Evolutionary conservation across 2,888 invertebrate species (phyloP).

Genomic region (Leucania comma): DNA sequence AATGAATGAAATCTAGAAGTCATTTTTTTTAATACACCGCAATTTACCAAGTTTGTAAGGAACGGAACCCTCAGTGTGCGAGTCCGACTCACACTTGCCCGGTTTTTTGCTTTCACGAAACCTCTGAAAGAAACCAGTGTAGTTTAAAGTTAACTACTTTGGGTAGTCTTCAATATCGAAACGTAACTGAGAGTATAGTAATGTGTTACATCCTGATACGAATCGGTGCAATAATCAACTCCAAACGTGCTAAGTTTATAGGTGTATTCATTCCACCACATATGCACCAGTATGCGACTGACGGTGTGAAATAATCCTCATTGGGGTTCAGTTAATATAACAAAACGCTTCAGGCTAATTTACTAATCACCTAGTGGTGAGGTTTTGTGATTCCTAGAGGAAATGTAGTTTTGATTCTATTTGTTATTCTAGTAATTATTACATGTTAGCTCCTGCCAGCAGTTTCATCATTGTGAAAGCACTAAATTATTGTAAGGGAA

Average conservation of each 20-base stretch:
- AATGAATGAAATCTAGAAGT: too few species aligned
- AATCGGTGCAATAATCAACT: conserved; percentile 23
- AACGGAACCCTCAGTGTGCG: too few species aligned
- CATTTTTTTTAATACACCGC: too few species aligned
- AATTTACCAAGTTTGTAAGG: too few species aligned
- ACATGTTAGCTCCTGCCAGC: too few species aligned
- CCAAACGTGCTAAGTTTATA: conserved; percentile 7
- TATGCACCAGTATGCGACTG: background rate
- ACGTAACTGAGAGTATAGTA: background rate
- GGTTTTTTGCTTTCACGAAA: too few species aligned
- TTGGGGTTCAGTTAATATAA: conserved; percentile 36
- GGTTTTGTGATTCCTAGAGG: conserved; percentile 1
- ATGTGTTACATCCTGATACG: background rate
- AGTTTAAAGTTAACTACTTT: background rate
- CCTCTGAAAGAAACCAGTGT: too few species aligned
- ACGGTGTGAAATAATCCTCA: conserved; percentile 31
- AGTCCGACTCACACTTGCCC: too few species aligned
- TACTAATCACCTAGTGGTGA: conserved; percentile 24
- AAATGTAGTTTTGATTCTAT: conserved; percentile 2
- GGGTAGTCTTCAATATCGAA: background rate
- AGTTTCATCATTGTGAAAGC: too few species aligned
- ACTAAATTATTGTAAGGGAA: too few species aligned
- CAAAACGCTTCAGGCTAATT: conserved; percentile 28
- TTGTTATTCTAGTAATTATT: too few species aligned
- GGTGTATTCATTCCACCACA: background rate